These are phyloP conservation scores for Parus major DNA, from an alignment of 2,113 vertebrate genomes.

Conservation along the genomic window DNA sequence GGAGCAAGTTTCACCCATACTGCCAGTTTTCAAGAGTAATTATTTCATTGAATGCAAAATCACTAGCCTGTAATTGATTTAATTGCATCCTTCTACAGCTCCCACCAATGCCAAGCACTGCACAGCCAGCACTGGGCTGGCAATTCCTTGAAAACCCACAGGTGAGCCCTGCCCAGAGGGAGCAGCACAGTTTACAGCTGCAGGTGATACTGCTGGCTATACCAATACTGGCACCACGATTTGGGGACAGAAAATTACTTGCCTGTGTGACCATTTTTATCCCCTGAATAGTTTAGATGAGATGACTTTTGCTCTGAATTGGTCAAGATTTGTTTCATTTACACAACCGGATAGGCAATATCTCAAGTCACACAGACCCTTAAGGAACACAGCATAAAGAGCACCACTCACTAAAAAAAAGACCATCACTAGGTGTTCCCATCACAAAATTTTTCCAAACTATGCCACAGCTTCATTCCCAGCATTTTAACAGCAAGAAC, in stretches of 20 bases:
- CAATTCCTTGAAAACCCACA: background rate
- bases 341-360: background rate
- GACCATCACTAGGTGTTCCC: background rate
- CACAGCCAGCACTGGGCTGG: background rate
- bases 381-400: background rate
- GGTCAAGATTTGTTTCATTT: background rate
- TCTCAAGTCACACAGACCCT: background rate
- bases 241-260: background rate
- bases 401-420: background rate
- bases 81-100: conserved; percentile 27
- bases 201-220: background rate
- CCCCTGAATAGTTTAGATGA: background rate
- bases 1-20: background rate
- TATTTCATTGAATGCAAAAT: conserved; percentile 34
- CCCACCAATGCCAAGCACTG: background rate
- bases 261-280: background rate
- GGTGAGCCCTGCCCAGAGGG: background rate
- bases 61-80: conserved; percentile 15
- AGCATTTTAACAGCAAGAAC: background rate
- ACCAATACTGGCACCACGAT: background rate
- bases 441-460: background rate
- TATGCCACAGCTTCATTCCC: background rate
- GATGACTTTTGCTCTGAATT: background rate
- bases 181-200: background rate
- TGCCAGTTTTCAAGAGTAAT: conserved; percentile 16